Conservation (phyloP, 2,888 invertebrate species). For the Nudaria mundana region DNA sequence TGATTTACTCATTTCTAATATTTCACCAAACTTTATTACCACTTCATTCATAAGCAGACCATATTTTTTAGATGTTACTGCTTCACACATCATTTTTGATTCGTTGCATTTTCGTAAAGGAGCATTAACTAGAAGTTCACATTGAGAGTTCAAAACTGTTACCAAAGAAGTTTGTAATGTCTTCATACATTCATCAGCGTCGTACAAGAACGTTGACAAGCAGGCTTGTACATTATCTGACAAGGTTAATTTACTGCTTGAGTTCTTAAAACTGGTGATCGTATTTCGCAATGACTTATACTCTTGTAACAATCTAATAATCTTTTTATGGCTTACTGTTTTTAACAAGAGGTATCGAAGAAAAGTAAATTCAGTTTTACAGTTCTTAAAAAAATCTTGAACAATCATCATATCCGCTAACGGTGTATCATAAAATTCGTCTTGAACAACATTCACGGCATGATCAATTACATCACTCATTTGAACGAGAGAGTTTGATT, state of each 20-base stretch:
- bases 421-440: conserved; percentile 43
- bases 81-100: too few species aligned
- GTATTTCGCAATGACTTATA: conserved; percentile 47
- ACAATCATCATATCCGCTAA: conserved; percentile 51
- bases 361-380: conserved; percentile 58
- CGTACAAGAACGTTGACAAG: conserved; percentile 44
- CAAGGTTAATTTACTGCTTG: conserved; percentile 36
- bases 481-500: conserved; percentile 50
- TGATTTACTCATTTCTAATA: conserved; percentile 37
- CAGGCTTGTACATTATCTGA: conserved; percentile 44
- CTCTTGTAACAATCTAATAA: conserved; percentile 63
- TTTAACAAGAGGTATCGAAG: conserved; percentile 53
- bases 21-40: conserved; percentile 26
- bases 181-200: conserved; percentile 49
- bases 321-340: conserved; percentile 52
- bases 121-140: conserved; percentile 43
- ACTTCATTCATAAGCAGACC: conserved; percentile 14
- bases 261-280: conserved; percentile 49
- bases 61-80: conserved; percentile 22
- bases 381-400: conserved; percentile 58
- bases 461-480: conserved; percentile 54
- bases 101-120: conserved; percentile 42
- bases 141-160: conserved; percentile 51
- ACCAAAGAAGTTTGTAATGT: conserved; percentile 45
- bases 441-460: conserved; percentile 51